Evolutionary conservation across 2,113 vertebrate genomes (phyloP).

Genomic region (Eulacestoma nigropectus): DNA sequence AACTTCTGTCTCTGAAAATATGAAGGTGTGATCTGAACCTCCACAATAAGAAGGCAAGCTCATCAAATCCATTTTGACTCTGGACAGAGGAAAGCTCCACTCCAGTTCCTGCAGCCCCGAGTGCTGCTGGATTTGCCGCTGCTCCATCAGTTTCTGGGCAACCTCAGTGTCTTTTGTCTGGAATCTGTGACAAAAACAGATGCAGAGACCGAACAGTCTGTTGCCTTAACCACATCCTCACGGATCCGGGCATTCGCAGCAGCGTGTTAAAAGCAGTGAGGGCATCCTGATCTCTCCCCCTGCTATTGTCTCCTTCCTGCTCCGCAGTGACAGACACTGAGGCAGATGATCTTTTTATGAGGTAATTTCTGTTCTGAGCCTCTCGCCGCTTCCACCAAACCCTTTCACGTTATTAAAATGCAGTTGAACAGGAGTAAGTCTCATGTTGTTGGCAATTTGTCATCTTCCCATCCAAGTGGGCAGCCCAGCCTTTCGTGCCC

Average conservation of each 20-base stretch:
- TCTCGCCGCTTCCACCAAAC: not conserved
- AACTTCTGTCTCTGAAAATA: not conserved
- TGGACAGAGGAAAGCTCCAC: not conserved
- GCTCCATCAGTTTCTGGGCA: not conserved
- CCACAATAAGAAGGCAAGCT: not conserved
- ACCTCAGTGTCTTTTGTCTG: not conserved
- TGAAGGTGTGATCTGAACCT: not conserved
- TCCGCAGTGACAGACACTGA: not conserved
- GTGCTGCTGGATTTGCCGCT: not conserved
- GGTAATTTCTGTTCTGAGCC: not conserved
- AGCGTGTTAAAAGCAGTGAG: not conserved
- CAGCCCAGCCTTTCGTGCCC: not conserved
- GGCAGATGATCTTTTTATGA: not conserved
- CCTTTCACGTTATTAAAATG: not conserved
- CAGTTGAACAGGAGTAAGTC: not conserved
- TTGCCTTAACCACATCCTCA: not conserved
- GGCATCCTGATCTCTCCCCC: not conserved
- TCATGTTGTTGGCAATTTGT: conserved; percentile 1
- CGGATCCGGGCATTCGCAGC: not conserved
- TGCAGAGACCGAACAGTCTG: not conserved
- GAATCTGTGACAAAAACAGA: not conserved
- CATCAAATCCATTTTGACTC: not conserved
- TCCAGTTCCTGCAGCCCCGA: not conserved
- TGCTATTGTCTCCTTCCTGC: not conserved
- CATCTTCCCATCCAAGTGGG: not conserved